Conservation (phyloP, 2,113 vertebrate genomes). For the Peromyscus maniculatus region DNA sequence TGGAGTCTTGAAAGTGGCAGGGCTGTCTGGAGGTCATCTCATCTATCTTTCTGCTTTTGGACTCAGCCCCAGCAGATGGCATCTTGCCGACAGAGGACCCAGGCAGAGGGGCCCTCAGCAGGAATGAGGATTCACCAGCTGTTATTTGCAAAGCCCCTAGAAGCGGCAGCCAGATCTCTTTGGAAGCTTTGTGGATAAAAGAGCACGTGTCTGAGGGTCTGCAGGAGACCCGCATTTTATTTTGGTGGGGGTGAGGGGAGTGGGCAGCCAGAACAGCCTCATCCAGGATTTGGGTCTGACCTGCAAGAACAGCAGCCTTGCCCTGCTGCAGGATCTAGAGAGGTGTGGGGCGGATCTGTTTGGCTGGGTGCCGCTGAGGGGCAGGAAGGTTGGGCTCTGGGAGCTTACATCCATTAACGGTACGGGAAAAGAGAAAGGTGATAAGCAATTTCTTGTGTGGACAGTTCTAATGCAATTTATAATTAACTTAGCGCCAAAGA, state of each 20-base stretch:
- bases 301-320: fast-evolving
- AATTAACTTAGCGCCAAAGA: constrained; percentile 55
- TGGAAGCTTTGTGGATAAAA: constrained; percentile 59
- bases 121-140: constrained; percentile 75
- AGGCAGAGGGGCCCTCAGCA: constrained; percentile 69
- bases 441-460: background rate
- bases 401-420: constrained; percentile 26
- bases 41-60: constrained; percentile 63
- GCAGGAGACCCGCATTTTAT: background rate
- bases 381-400: background rate
- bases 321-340: fast-evolving
- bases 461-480: constrained; percentile 29
- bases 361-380: background rate
- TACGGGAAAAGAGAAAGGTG: background rate
- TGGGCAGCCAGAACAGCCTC: background rate
- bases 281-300: background rate
- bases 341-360: background rate
- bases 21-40: constrained; percentile 64
- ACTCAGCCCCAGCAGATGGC: constrained; percentile 70
- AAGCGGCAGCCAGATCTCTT: constrained; percentile 32
- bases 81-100: constrained; percentile 37
- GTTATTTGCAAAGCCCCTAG: constrained; percentile 54
- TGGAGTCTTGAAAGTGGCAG: background rate
- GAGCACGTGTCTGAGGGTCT: background rate
- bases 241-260: background rate